phyloP scores from a whole-genome alignment of 2,888 invertebrate species.

The Blastobasis lacticolella region DNA sequence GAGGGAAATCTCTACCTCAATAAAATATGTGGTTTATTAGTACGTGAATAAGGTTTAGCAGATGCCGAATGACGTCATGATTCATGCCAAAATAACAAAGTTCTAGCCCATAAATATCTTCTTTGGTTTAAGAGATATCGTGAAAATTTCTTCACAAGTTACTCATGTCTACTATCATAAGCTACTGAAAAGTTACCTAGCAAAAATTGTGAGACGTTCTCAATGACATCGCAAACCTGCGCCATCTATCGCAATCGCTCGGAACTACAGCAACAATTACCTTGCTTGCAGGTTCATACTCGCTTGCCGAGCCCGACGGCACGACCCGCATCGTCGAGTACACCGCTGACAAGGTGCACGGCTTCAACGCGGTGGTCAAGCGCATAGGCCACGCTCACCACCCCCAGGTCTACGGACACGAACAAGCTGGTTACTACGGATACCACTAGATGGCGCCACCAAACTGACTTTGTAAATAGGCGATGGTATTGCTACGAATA shows the following conservation, averaged over 20 bases:
- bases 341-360: constrained; percentile 66
- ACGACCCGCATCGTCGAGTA: constrained; percentile 69
- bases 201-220: no score
- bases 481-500: no score
- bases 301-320: constrained; percentile 65
- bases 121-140: no score
- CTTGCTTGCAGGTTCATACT: constrained; percentile 55
- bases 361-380: constrained; percentile 69
- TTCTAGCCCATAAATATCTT: no score
- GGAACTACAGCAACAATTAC: neutral
- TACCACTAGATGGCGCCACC: constrained; percentile 55
- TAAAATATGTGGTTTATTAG: no score
- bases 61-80: no score
- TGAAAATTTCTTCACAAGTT: no score
- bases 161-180: no score
- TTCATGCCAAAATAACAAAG: no score
- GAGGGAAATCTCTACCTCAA: no score
- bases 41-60: no score
- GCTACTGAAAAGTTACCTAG: no score
- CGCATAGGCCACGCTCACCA: constrained; percentile 63
- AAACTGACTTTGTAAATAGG: neutral
- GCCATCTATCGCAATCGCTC: constrained; percentile 4
- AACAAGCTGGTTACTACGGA: constrained; percentile 40
- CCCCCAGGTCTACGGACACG: constrained; percentile 53
- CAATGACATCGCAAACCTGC: neutral